Conservation (phyloP, 2,113 vertebrate genomes). For the Trogon surrucura region DNA sequence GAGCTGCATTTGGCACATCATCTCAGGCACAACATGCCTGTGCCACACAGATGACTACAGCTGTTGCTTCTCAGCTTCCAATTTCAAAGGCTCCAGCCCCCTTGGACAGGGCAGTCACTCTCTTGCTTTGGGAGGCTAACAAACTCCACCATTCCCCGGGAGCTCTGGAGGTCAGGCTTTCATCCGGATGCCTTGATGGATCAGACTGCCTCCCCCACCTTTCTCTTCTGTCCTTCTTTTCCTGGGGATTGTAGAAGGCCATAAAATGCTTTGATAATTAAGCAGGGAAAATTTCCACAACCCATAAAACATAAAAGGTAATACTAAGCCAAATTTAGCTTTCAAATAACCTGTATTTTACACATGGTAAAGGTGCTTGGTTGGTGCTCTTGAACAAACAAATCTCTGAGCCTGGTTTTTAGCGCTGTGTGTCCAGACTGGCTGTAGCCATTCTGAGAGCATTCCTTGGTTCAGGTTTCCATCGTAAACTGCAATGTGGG, state of each 20-base stretch:
- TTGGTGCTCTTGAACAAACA: conserved; percentile 1
- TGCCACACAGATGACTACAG: not conserved
- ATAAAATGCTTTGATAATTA: conserved; percentile 78
- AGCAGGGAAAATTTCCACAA: conserved; percentile 68
- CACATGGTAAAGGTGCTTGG: not conserved
- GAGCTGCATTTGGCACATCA: not conserved
- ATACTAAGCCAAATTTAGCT: conserved; percentile 55
- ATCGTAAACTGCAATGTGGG: not conserved
- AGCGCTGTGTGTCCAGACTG: not conserved
- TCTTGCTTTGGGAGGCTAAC: conserved; percentile 47
- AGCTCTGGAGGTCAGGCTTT: conserved; percentile 71
- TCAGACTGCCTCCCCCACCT: conserved; percentile 35
- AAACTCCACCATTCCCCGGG: conserved; percentile 39
- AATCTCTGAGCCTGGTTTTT: not conserved
- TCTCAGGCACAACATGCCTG: fast-evolving
- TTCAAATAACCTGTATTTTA: conserved; percentile 53
- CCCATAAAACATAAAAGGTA: conserved; percentile 73
- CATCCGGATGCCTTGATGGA: conserved; percentile 49
- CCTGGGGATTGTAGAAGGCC: conserved; percentile 60
- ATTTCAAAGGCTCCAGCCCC: conserved; percentile 71
- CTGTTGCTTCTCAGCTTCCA: conserved; percentile 44
- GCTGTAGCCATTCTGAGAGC: not conserved
- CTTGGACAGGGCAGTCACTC: conserved; percentile 42
- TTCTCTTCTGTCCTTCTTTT: conserved; percentile 41
- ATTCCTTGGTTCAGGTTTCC: conserved; percentile 40